Percentiles rank a stretch among this genome's conserved stretches.
Evolutionary conservation across 2,888 invertebrate genomes (phyloP).

Genomic region (Volucella inanis): DNA sequence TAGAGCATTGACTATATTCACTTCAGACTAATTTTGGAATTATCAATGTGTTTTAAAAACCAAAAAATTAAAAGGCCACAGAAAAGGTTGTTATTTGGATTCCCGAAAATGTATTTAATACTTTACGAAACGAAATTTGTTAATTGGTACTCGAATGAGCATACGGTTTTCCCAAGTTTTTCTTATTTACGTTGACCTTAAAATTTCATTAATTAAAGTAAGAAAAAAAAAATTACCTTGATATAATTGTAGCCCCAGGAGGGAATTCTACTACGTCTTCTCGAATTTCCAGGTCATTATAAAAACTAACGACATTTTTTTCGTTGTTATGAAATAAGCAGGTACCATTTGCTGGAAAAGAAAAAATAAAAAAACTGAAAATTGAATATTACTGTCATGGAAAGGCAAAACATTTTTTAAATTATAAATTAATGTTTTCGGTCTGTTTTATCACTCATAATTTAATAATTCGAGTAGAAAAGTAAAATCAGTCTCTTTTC

Average conservation of each 20-base stretch:
- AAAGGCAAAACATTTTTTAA: too few relatives aligned
- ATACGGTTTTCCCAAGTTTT: background rate
- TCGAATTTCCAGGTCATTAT: conserved; percentile 90
- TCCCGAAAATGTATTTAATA: too few relatives aligned
- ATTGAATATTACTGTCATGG: conserved; percentile 38
- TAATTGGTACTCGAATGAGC: too few relatives aligned
- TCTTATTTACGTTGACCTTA: background rate
- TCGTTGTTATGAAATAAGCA: conserved; percentile 91
- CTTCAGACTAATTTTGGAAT: too few relatives aligned
- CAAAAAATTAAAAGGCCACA: too few relatives aligned
- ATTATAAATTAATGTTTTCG: too few relatives aligned
- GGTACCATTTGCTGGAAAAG: conserved; percentile 86
- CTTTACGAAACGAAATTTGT: too few relatives aligned
- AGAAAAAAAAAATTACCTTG: conserved; percentile 83
- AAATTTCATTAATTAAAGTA: background rate
- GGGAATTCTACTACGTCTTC: conserved; percentile 91
- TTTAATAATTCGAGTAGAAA: conserved; percentile 68
- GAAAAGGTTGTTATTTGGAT: too few relatives aligned
- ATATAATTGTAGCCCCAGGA: conserved; percentile 88
- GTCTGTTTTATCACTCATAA: conserved; percentile 71
- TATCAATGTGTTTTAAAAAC: too few relatives aligned
- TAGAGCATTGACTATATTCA: too few relatives aligned
- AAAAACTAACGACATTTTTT: conserved; percentile 91
- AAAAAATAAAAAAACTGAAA: background rate
- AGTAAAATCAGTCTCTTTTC: too few relatives aligned